phyloP scores from a whole-genome alignment of 2,888 invertebrate species.

The Cosmorhoe ocellata region DNA sequence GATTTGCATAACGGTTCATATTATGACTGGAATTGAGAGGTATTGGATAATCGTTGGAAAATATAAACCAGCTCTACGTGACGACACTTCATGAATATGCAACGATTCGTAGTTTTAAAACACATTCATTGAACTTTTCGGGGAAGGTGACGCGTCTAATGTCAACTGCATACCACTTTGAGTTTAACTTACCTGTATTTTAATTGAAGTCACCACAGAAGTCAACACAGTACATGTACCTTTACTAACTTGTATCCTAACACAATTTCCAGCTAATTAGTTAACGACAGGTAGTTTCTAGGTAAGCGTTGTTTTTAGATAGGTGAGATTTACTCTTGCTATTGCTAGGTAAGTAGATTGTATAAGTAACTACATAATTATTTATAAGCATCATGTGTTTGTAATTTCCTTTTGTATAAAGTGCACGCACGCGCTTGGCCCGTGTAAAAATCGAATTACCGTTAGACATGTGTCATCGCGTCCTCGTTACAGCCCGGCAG shows the following conservation, averaged over 20 bases:
- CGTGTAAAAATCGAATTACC: conserved; percentile 71
- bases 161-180: conserved; percentile 4
- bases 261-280: conserved; percentile 11
- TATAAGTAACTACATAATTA: background rate
- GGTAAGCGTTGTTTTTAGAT: conserved; percentile 3
- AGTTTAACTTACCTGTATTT: background rate
- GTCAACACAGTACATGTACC: no score
- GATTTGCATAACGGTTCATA: conserved; percentile 54
- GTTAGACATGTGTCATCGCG: conserved; percentile 80
- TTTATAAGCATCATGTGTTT: no score
- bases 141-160: conserved; percentile 30
- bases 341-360: no score
- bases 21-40: conserved; percentile 43
- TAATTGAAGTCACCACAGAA: conserved; percentile 10
- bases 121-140: conserved; percentile 44
- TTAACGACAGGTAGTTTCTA: conserved; percentile 3
- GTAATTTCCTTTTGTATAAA: conserved; percentile 45
- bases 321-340: no score
- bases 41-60: conserved; percentile 45
- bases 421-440: conserved; percentile 40
- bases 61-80: conserved; percentile 38
- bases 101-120: conserved; percentile 36
- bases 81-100: conserved; percentile 42
- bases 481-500: conserved; percentile 63
- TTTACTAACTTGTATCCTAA: no score